Evolutionary conservation across 92 coral and sea anemone genomes (phyloP).

Genomic region (Umimayanthus chanpuru): DNA sequence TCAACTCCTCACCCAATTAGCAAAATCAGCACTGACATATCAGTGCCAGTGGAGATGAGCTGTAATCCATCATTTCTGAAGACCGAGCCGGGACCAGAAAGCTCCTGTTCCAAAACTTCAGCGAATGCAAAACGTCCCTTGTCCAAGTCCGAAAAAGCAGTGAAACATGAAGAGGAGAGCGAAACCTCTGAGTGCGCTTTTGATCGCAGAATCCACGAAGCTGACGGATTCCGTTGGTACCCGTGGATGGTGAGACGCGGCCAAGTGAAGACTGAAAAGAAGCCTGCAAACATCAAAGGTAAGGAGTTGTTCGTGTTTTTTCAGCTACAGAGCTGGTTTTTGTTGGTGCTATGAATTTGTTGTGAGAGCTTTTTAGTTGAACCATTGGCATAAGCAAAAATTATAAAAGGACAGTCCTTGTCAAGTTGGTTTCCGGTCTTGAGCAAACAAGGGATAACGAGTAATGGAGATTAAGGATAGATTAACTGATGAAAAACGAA

Average conservation of each 20-base stretch:
- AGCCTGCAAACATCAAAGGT: background rate
- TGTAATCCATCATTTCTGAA: slow-evolving; percentile 6
- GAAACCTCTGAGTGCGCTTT: background rate
- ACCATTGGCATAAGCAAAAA: background rate
- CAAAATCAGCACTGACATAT: background rate
- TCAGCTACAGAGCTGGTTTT: background rate
- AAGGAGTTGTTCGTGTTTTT: background rate
- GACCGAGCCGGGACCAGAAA: background rate
- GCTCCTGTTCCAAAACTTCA: background rate
- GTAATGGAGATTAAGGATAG: slow-evolving; percentile 2
- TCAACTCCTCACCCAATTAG: slow-evolving; percentile 35
- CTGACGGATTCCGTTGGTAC: slow-evolving; percentile 13
- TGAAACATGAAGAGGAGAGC: background rate
- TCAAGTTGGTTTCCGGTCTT: slow-evolving; percentile 20
- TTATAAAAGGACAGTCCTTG: background rate
- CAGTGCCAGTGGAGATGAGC: slow-evolving; percentile 1
- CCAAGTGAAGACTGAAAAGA: background rate
- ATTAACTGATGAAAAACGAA: slow-evolving; percentile 28
- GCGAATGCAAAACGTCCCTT: background rate
- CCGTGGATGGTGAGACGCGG: slow-evolving; percentile 35
- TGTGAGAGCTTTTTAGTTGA: background rate
- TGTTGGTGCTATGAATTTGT: background rate
- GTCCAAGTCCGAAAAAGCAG: background rate
- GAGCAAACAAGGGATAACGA: slow-evolving; percentile 6
- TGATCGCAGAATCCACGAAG: slow-evolving; percentile 6